These are phyloP conservation scores for Fringilla coelebs DNA, from an alignment of 2,797 vertebrate species.

Conservation along the genomic window DNA sequence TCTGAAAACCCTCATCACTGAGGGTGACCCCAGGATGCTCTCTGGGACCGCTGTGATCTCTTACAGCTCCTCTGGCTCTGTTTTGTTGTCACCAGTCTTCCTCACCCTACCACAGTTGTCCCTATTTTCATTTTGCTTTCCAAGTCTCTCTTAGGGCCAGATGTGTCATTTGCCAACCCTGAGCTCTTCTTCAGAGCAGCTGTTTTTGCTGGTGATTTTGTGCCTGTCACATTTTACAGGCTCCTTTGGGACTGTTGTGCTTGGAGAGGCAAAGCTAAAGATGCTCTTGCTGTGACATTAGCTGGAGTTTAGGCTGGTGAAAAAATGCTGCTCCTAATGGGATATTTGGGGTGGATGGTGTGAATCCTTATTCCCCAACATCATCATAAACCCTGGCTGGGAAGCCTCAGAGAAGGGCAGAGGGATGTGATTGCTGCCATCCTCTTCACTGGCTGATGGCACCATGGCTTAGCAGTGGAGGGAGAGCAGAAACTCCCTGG, in stretches of 20 bases:
- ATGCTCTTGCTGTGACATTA: accelerated
- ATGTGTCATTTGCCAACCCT: background rate
- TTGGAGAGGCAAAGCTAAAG: background rate
- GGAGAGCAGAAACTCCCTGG: background rate
- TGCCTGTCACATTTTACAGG: background rate
- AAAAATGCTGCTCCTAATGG: background rate
- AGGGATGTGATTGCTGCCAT: accelerated
- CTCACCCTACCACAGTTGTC: background rate
- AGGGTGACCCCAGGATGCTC: background rate
- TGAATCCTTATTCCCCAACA: background rate
- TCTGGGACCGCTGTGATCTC: accelerated
- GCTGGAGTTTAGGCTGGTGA: background rate
- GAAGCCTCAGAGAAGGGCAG: background rate
- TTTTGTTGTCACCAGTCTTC: background rate
- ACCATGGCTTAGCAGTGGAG: accelerated
- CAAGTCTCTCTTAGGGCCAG: background rate
- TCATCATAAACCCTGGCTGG: accelerated
- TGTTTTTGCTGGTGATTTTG: background rate
- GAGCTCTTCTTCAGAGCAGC: background rate
- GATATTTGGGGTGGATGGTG: background rate
- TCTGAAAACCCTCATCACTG: accelerated
- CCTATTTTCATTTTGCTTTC: background rate
- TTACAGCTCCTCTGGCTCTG: background rate
- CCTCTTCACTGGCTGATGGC: background rate
- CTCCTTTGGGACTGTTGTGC: background rate